These are phyloP conservation scores for Gnathonemus echidnorhynchus DNA, from an alignment of 2,113 vertebrate genomes.

Conservation along the genomic window DNA sequence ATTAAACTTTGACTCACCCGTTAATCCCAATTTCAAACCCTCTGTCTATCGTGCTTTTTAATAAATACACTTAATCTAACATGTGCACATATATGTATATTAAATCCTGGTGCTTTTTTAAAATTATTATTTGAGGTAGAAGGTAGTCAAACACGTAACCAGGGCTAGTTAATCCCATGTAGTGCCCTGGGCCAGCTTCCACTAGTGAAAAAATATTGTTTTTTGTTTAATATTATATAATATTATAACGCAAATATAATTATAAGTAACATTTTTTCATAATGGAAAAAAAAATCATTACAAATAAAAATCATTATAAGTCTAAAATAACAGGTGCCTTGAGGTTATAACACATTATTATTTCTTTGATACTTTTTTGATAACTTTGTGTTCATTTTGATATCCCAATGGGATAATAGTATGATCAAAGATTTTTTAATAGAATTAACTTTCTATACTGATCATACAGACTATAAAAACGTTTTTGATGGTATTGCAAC, in stretches of 20 bases:
- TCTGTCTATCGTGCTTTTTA: background rate
- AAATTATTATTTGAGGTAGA: background rate
- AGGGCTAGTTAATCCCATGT: background rate
- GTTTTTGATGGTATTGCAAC: background rate
- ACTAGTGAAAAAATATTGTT: background rate
- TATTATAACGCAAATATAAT: background rate
- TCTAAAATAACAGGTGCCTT: background rate
- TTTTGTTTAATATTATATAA: background rate
- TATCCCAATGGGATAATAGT: background rate
- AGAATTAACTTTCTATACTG: background rate
- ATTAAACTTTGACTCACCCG: background rate
- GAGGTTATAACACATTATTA: background rate
- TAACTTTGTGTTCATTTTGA: background rate
- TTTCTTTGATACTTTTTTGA: background rate
- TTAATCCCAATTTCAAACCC: background rate
- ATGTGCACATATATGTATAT: background rate
- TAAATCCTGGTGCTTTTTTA: background rate
- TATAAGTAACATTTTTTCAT: background rate
- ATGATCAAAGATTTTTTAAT: background rate
- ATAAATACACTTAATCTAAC: background rate
- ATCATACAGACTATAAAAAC: background rate
- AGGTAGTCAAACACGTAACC: background rate
- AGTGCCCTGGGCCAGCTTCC: background rate
- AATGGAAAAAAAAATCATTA: background rate
- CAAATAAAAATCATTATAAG: background rate